phyloP scores from a whole-genome alignment of 2,888 invertebrate genomes.

The Dryobota labecula region DNA sequence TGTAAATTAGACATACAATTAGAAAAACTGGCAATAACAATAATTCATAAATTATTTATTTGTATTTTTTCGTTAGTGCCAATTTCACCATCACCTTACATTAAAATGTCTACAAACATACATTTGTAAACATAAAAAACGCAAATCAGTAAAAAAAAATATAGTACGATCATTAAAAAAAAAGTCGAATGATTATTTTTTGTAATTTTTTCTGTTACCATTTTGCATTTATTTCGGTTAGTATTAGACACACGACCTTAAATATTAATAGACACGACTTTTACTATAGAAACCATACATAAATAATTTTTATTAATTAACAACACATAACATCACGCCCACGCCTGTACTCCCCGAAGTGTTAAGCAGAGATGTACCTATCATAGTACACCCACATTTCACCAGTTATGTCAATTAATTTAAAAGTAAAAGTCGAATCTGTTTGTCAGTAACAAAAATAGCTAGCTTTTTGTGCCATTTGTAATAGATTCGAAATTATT shows the following conservation, averaged over 20 bases:
- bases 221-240: conserved; percentile 66
- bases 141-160: conserved; percentile 47
- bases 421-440: conserved; percentile 54
- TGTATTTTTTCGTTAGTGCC: conserved; percentile 64
- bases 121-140: conserved; percentile 67
- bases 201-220: conserved; percentile 55
- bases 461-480: conserved; percentile 62
- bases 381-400: no score
- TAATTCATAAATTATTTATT: neutral
- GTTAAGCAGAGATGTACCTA: no score
- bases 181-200: rapidly evolving
- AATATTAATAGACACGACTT: conserved; percentile 68
- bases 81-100: conserved; percentile 83
- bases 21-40: conserved; percentile 73
- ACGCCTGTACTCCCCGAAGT: no score
- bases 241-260: conserved; percentile 85
- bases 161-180: neutral
- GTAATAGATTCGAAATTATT: conserved; percentile 51
- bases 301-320: neutral
- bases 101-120: conserved; percentile 72
- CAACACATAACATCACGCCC: no score
- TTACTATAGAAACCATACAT: conserved; percentile 31
- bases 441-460: conserved; percentile 62
- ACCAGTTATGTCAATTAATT: neutral
- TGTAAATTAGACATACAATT: conserved; percentile 80